Percentiles rank a stretch among this genome's conserved stretches.
Conservation (phyloP, 2,797 vertebrate species). For the Phoeniculus purpureus region DNA sequence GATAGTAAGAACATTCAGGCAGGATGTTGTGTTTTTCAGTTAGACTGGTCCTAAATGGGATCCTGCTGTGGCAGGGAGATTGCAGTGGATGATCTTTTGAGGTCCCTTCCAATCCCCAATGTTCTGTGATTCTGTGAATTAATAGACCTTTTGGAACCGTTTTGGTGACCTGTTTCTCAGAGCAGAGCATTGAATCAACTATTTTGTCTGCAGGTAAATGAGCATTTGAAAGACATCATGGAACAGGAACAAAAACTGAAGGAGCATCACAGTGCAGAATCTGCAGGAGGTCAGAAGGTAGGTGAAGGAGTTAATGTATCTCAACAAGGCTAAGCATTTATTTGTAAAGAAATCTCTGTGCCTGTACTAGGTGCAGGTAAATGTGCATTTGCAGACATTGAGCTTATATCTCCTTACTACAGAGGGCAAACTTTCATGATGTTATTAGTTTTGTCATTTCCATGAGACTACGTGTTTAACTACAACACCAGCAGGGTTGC, state of each 20-base stretch:
- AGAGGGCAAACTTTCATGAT: background rate
- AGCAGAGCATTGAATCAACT: background rate
- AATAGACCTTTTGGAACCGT: background rate
- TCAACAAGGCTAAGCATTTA: background rate
- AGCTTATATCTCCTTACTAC: background rate
- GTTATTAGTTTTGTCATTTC: background rate
- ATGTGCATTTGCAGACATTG: background rate
- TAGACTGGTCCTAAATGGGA: too few species aligned
- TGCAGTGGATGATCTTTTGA: too few species aligned
- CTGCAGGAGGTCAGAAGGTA: conserved; percentile 90
- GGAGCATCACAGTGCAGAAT: conserved; percentile 83
- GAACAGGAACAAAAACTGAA: conserved; percentile 90
- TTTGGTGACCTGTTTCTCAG: background rate
- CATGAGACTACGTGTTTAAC: background rate
- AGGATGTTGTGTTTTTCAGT: too few species aligned
- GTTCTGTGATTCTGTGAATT: background rate
- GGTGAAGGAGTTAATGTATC: conserved; percentile 21
- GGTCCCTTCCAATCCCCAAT: too few species aligned
- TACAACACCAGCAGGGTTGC: background rate
- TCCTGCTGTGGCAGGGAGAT: too few species aligned
- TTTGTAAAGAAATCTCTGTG: background rate
- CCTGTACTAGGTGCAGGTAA: background rate
- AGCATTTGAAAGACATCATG: conserved; percentile 92
- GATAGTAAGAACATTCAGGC: too few species aligned
- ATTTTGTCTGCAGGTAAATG: conserved; percentile 86